Evolutionary conservation across 2,888 invertebrate genomes (phyloP), one percentile per base, ranked within the genome.

Genomic region (Minunthozetes semirufus): DNA sequence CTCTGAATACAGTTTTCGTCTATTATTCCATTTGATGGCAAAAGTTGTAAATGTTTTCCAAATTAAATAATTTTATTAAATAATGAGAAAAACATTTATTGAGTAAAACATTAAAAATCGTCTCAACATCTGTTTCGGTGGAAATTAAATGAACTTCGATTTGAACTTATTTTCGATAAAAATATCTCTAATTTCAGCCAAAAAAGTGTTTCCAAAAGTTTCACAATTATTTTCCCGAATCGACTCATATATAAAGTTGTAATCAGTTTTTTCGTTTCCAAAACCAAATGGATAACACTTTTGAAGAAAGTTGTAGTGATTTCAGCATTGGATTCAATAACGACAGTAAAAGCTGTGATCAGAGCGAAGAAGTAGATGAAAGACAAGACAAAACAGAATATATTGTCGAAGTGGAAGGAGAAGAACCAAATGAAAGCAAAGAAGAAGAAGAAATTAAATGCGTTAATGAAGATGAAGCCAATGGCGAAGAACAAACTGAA

Each of bases 71-170:
- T 48, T 48, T 48, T 48, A 17, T 48, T 48, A 3, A 48, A 48
- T 48, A 48, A 17, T 4, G 5, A 53, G 19, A 53, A 53, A 53
- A n/a, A 19, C n/a, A n/a, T 48, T 53, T 53, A n/a, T 53, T 3
- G 19, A 15, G n/a, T n/a, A 19, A 48, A 48, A 48, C 48, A 15
- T 8, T 53, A n/a, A 59, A 56, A 59, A 59, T 25, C 59, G 59
- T 59, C 59, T 59, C 25, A 25, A 59, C 59, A 59, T 27, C 27
- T 59, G 59, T 59, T 59, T n/a, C 27, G 13, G 25, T 59, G 17
- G 25, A 48, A 48, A 59, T 27, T 25, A 59, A 27, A 59, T 59
- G 59, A 59, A 59, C 59, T 59, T 59, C 59, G 25, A 27, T 48
- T 59, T 25, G 29, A 59, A 25, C 59, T 59, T 59, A 59, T 59